Evolutionary conservation across 2,888 invertebrate species (phyloP).

Genomic region (Sarcophaga rosellei): DNA sequence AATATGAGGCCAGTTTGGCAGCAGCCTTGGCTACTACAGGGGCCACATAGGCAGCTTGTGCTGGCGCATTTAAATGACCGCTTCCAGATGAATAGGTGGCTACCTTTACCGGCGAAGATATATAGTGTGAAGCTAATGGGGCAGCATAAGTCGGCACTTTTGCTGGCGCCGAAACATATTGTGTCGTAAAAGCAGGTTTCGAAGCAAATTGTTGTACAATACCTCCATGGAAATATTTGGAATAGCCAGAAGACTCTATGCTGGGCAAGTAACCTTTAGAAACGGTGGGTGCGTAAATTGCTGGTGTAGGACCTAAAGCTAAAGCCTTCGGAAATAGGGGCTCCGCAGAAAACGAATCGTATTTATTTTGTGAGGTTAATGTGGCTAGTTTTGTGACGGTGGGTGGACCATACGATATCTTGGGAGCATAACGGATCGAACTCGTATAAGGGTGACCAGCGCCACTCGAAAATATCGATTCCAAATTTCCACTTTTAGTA

Average conservation of each 20-base stretch:
- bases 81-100: slow-evolving; percentile 29
- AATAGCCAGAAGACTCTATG: slow-evolving; percentile 43
- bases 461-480: slow-evolving; percentile 69
- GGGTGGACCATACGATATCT: slow-evolving; percentile 72
- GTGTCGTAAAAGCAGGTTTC: slow-evolving; percentile 54
- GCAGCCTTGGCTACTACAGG: slow-evolving; percentile 68
- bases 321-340: slow-evolving; percentile 70
- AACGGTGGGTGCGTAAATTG: slow-evolving; percentile 73
- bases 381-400: slow-evolving; percentile 71
- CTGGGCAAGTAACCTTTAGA: slow-evolving; percentile 73
- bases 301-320: slow-evolving; percentile 57
- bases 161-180: slow-evolving; percentile 69
- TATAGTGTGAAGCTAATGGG: slow-evolving; percentile 69
- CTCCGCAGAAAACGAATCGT: slow-evolving; percentile 68
- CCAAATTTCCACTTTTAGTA: slow-evolving; percentile 74
- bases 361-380: slow-evolving; percentile 66
- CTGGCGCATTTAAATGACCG: slow-evolving; percentile 63
- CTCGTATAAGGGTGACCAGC: slow-evolving; percentile 45
- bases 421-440: slow-evolving; percentile 70
- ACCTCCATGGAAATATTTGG: slow-evolving; percentile 26
- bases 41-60: slow-evolving; percentile 60
- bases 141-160: slow-evolving; percentile 71
- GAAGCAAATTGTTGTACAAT: slow-evolving; percentile 57
- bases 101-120: slow-evolving; percentile 60
- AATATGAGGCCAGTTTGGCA: slow-evolving; percentile 69